These are phyloP conservation scores for Pollenia griseotomentosa DNA, from an alignment of 2,888 invertebrate genomes.

Conservation along the genomic window DNA sequence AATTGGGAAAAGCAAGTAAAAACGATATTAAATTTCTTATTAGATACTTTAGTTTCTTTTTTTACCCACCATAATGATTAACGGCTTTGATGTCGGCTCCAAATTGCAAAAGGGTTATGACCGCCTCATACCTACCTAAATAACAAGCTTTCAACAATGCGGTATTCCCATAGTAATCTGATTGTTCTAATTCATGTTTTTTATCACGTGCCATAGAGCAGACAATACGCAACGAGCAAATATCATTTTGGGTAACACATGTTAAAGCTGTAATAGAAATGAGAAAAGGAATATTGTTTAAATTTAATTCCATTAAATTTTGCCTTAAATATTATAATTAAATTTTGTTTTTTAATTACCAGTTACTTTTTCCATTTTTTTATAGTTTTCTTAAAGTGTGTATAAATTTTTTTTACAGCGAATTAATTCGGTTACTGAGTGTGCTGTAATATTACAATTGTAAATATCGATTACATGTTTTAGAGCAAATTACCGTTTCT, in stretches of 20 bases:
- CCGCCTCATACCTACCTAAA: conserved; percentile 78
- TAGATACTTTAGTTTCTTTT: background rate
- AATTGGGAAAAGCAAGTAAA: background rate
- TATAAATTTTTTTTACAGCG: background rate
- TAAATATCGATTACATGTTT: background rate
- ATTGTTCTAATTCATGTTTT: conserved; percentile 77
- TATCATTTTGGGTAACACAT: conserved; percentile 77
- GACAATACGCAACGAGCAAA: conserved; percentile 76
- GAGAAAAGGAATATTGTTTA: background rate
- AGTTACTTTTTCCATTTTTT: conserved; percentile 53
- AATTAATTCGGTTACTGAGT: background rate
- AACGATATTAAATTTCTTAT: conserved; percentile 14
- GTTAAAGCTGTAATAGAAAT: conserved; percentile 75
- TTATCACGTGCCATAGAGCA: conserved; percentile 75
- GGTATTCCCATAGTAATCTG: conserved; percentile 82
- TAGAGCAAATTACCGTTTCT: too few relatives aligned
- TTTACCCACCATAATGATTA: conserved; percentile 80
- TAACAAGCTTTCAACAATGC: conserved; percentile 82
- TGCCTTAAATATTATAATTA: background rate
- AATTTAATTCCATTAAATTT: conserved; percentile 5
- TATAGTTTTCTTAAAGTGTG: background rate
- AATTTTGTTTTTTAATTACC: conserved; percentile 12
- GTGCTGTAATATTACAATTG: conserved; percentile 2
- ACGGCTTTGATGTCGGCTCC: conserved; percentile 79
- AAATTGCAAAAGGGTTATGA: conserved; percentile 76